Base-by-base conservation (phyloP, 2,888 invertebrate genomes). In the Drosophila anomelani region DNA sequence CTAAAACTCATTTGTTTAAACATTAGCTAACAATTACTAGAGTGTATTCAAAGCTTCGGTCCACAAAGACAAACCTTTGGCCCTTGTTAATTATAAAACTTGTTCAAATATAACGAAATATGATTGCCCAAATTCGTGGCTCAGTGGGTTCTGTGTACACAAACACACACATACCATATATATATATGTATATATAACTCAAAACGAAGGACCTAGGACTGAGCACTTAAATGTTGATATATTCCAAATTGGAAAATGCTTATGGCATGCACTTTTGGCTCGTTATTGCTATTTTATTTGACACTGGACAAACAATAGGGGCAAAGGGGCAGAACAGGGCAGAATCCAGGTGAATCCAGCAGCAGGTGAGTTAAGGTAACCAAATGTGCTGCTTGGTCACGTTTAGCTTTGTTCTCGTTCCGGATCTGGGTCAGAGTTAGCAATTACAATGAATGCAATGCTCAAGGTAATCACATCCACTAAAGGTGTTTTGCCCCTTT, bases 241-340 rank as follows among this genome's bases (percentile, higher is more conserved):
- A 47, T 71, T 61, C 39, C 29, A 72, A 85, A 85, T 80, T 79
- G 79, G 66, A 85, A 85, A 79, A 64, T 85, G 72, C 66, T 85
- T 72, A 51, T 38, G 72, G 79, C 69, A 59, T 71, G 73, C 76
- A 51, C 34, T 62, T 70, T 69, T 62, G 23, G 62, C 84, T 77
- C 75, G 61, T 74, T 82, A 75, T 80, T 80, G 86, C 80, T 77
- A 75, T 83, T 83, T 80, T 83, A 83, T 77, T 80, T 62, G 77
- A 80, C 63, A 75, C 68, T 67, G 32, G 29, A 6, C 39, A 59
- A 64, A 76, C 75, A 77, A 77, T 76, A 38, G 57, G 55, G 55
- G 43, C 13, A 23, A 7, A 4, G 4, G 56, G 55, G 70, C 59
- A 54, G 74, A 54, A 17, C 26, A 38, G 15, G 5, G 23, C 59